phyloP scores from a whole-genome alignment of 2,888 invertebrate genomes.

The Oligia fasciuncula region DNA sequence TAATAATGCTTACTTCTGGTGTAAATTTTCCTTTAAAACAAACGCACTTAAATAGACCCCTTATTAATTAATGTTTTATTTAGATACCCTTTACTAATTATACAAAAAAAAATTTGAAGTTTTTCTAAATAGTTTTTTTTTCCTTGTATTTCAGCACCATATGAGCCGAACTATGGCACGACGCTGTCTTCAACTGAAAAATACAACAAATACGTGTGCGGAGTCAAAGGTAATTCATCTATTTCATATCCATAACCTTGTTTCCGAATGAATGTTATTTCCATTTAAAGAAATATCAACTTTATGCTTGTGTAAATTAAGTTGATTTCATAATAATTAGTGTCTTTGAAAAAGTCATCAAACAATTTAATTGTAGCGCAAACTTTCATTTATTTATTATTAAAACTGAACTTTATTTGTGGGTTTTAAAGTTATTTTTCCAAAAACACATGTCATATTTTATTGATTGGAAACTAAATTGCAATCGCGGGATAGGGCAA shows the following conservation, averaged over 20 bases:
- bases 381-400: background rate
- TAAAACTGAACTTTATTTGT: background rate
- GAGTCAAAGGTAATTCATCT: conserved; percentile 93
- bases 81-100: conserved; percentile 6
- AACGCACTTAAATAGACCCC: background rate
- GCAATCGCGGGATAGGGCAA: background rate
- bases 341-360: background rate
- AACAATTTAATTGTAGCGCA: background rate
- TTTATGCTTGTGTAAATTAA: background rate
- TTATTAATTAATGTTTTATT: conserved; percentile 2
- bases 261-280: background rate
- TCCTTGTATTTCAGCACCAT: conserved; percentile 76
- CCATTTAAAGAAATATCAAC: background rate
- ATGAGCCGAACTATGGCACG: conserved; percentile 89
- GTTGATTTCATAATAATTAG: background rate
- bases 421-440: background rate
- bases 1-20: background rate
- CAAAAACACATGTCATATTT: background rate
- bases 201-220: conserved; percentile 97
- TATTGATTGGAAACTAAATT: background rate
- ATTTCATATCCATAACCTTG: background rate
- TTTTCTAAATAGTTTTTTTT: background rate
- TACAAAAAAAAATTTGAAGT: too few relatives aligned
- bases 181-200: conserved; percentile 92
- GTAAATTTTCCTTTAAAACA: background rate